Evolutionary conservation across 1,140 invertebrate species (phyloP).

Genomic region (Holotrichia oblita): DNA sequence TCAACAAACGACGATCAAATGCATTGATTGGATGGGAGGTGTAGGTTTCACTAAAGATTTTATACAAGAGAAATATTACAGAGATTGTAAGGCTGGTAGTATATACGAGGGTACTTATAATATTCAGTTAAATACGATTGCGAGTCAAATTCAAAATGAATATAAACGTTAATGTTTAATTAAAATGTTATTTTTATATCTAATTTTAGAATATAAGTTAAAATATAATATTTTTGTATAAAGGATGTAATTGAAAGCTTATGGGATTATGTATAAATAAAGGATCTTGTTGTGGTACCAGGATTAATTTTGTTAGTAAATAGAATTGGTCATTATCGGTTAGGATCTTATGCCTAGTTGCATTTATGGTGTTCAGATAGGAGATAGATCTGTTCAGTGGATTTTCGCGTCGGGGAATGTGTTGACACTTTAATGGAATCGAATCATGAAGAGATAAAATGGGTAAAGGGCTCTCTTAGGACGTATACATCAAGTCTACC

Average conservation of each 20-base stretch:
- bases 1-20: slow-evolving; percentile 73
- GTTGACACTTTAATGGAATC: no score
- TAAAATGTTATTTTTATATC: neutral
- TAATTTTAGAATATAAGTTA: neutral
- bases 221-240: neutral
- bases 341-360: no score
- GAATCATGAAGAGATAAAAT: no score
- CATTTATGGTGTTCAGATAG: no score
- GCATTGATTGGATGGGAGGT: slow-evolving; percentile 97
- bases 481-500: no score
- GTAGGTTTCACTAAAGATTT: slow-evolving; percentile 96
- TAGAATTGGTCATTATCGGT: no score
- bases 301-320: neutral
- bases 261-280: no score
- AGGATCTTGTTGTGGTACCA: neutral
- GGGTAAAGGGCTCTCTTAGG: no score
- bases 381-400: no score
- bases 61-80: slow-evolving; percentile 95
- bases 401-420: no score
- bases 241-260: no score
- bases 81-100: slow-evolving; percentile 96
- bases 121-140: slow-evolving; percentile 88
- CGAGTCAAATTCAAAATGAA: slow-evolving; percentile 83
- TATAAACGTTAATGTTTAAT: slow-evolving; percentile 60
- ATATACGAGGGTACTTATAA: slow-evolving; percentile 98